Base-by-base conservation (phyloP, 1,140 invertebrate genomes). In the Pseudachorutes palmiensis region DNA sequence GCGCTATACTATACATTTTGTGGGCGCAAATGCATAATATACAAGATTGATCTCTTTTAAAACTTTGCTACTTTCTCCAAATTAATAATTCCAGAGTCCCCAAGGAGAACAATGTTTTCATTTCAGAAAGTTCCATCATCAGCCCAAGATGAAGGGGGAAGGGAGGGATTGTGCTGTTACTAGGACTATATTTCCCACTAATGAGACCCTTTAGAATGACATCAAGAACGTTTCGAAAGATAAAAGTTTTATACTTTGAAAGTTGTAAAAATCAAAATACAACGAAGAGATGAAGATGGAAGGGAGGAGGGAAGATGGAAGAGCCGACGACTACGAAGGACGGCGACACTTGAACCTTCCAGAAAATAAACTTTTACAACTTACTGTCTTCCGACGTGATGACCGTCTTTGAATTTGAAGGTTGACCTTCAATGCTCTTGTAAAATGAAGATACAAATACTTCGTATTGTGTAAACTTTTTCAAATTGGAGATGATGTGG, bases 391-490 rank as follows among this genome's bases (percentile, higher is more conserved):
- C 88, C 36, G 84, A 77, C 1, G 88, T 89, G 33, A 83, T 83
- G 0, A 85, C 83, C 12, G 85, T 76, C 74, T 85, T 84, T 0
- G 87, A 86, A 76, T 89, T 90, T 28, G 86, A 88, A 2, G 91
- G 91, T 71, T 87, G 85, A 0, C 91, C 91, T 73, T 91, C 88
- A 19, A 93, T 84, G 2, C 84, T 87, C 71, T 89, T 88, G 60
- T 60, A 72, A 55, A 72, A 72, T 51, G 91, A 90, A n/a, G 90
- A 87, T 24, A 93, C 80, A 72, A 93, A 92, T 74, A 92, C 89
- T 78, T 93, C 89, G 75, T 94, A 94, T 74, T 87, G 87, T 9
- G 88, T 91, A 75, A 85, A 92, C 73, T 92, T 91, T 63, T 86
- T 84, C 24, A 95, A 79, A 74, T 87, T 87, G 2, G 82, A 83